These are phyloP conservation scores for Ceuthmochares aereus DNA, from an alignment of 2,113 vertebrate species.

Conservation along the genomic window DNA sequence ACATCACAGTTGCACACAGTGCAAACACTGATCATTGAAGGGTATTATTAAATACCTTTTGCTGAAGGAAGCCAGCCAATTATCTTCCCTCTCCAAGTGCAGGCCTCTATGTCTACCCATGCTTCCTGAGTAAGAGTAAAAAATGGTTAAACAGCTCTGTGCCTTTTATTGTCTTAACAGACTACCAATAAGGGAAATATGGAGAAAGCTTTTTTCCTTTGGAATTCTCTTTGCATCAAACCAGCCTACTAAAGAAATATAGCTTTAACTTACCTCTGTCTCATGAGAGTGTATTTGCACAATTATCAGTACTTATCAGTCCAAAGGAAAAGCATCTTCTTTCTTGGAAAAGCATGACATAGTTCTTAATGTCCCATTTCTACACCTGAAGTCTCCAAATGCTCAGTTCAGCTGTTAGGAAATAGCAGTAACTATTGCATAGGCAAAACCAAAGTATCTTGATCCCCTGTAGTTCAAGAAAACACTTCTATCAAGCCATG, in stretches of 20 bases:
- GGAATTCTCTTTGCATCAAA: neutral
- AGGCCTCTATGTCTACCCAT: neutral
- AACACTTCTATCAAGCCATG: neutral
- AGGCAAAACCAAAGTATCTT: neutral
- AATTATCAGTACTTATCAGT: neutral
- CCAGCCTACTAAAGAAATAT: neutral
- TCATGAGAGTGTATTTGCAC: neutral
- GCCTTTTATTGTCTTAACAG: conserved; percentile 14
- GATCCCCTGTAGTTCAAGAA: neutral
- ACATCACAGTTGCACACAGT: neutral
- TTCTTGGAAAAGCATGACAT: neutral
- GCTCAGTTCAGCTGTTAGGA: neutral
- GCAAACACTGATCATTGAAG: neutral
- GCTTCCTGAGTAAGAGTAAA: neutral
- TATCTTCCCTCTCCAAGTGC: neutral
- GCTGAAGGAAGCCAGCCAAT: neutral
- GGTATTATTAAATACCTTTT: neutral
- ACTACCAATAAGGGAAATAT: conserved; percentile 32
- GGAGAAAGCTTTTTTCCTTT: neutral
- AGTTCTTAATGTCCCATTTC: neutral
- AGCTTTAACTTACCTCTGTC: neutral
- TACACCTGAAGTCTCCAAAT: neutral
- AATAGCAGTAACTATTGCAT: neutral
- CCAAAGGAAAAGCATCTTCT: neutral
- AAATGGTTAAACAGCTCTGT: neutral